Conservation (phyloP, 2,888 invertebrate species). For the Macrophya annulata region DNA sequence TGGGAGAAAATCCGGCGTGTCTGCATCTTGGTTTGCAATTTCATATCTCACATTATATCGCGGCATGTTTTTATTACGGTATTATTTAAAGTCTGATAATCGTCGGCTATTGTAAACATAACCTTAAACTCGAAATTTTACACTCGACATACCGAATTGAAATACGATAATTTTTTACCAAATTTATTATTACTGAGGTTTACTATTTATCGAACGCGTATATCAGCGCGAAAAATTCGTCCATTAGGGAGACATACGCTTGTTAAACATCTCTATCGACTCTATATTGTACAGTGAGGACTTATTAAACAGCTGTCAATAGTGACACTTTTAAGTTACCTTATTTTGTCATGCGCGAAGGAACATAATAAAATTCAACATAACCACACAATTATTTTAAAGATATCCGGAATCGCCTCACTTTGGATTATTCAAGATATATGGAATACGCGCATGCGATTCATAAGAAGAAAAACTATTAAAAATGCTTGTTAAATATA, state of each 20-base stretch:
- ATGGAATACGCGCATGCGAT: constrained; percentile 39
- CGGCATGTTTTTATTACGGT: constrained; percentile 71
- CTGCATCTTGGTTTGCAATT: constrained; percentile 74
- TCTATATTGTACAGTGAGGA: constrained; percentile 24
- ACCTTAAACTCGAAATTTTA: constrained; percentile 56
- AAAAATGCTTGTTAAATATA: neutral
- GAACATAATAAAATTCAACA: neutral
- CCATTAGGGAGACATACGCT: constrained; percentile 46
- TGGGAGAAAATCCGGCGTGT: constrained; percentile 72
- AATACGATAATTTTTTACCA: neutral
- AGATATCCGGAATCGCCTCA: constrained; percentile 19
- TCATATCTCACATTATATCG: constrained; percentile 76
- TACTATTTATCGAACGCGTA: neutral
- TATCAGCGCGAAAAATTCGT: neutral
- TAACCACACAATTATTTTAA: neutral
- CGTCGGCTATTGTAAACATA: constrained; percentile 60
- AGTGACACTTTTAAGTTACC: constrained; percentile 28
- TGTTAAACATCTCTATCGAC: constrained; percentile 55
- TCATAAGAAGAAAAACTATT: neutral
- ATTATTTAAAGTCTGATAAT: neutral
- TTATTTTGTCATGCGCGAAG: constrained; percentile 19
- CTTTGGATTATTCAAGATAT: neutral
- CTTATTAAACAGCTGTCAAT: constrained; percentile 60
- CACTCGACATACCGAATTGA: neutral
- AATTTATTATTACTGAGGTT: neutral